A percentile compares a stretch with the other conserved stretches of the same genome.
These are phyloP conservation scores for Auanema freiburgensis DNA, from an alignment of 2,888 invertebrate species.

Conservation along the genomic window DNA sequence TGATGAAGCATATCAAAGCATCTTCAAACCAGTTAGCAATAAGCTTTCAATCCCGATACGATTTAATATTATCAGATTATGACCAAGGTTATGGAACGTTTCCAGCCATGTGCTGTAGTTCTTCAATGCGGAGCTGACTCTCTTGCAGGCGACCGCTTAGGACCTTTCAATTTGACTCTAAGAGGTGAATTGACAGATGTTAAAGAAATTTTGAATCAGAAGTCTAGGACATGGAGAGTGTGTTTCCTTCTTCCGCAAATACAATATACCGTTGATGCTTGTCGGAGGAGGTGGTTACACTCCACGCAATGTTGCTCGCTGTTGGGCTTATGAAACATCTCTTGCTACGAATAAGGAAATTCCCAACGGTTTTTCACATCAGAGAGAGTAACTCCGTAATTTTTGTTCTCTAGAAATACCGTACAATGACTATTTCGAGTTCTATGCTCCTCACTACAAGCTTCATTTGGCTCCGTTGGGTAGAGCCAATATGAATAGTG, in stretches of 20 bases:
- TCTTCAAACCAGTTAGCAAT: too few species aligned
- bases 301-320: conserved; percentile 69
- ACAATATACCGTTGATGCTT: conserved; percentile 91
- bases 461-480: conserved; percentile 55
- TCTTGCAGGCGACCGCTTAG: conserved; percentile 89
- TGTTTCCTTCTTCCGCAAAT: conserved; percentile 95
- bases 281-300: conserved; percentile 89
- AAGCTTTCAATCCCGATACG: too few species aligned
- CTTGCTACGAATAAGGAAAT: conserved; percentile 56
- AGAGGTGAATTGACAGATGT: too few species aligned
- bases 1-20: conserved; percentile 92
- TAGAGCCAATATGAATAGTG: conserved; percentile 47
- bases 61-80: too few species aligned
- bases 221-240: conserved; percentile 69
- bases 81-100: too few species aligned
- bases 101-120: too few species aligned
- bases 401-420: too few species aligned
- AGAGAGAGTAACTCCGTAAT: too few species aligned
- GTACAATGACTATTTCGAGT: too few species aligned
- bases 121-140: conserved; percentile 99
- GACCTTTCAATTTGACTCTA: conserved; percentile 75
- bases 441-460: conserved; percentile 56
- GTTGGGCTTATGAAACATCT: conserved; percentile 99
- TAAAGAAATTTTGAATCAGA: too few species aligned
- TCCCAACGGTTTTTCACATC: conserved; percentile 51